Evolutionary conservation across 2,888 invertebrate genomes (phyloP), one percentile per base, ranked within the genome.

Genomic region (Platerodrilus igneus): DNA sequence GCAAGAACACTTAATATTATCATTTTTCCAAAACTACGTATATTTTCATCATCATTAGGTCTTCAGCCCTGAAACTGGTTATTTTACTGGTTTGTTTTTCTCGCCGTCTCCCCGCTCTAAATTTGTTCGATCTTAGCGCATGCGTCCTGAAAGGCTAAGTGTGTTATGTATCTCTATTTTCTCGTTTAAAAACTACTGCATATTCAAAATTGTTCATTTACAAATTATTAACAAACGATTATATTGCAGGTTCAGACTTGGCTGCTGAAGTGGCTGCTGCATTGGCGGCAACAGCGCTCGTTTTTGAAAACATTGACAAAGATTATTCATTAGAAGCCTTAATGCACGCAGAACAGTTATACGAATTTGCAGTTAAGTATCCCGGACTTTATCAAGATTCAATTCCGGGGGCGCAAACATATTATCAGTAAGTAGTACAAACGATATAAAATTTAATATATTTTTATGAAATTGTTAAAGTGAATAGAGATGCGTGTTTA

Each of bases 261-360:
- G 77, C 78, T 1, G 77, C 73, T 1, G 78, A 79, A 56, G 73
- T 74, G 0, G 73, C 74, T 0, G 73, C 78, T 1, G 77, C 77
- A 1, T 61, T 79, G 31, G 74, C 78, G 1, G 73, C 76, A 0
- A 68, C 73, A 2, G 73, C 72, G 36, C 56, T 77, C 8, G 67
- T 74, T 1, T 78, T 76, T 42, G 64, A 61, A 7, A 57, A 60
- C 21, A 52, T 64, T 8, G 65, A 76, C 43, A 48, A 59, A 2
- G 58, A 55, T 1, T 76, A 76, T 51, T 66, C 74, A 1, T 57
- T 57, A 8, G 42, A 58, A 21, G 66, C 71, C 26, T 51, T 75
- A 10, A 55, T 53, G n/a, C 76, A 76, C 52, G 69, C 76, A 2
- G 64, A 59, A 22, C 64, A 74, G 48, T 60, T 77, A 18, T 76